phyloP scores from a whole-genome alignment of 2,888 invertebrate species.

The Seira ritae region DNA sequence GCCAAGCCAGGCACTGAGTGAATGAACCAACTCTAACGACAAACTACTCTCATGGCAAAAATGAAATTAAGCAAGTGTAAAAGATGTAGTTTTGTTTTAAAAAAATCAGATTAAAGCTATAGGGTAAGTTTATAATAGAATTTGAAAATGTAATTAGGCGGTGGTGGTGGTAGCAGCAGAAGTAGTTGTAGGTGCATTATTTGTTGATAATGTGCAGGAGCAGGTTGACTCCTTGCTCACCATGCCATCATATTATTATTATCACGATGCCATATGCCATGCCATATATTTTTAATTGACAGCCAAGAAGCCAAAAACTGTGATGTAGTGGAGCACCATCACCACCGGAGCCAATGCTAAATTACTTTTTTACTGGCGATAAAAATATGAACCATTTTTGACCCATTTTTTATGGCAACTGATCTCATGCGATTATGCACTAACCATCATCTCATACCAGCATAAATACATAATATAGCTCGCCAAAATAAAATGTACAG shows the following conservation, averaged over 20 bases:
- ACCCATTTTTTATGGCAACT: slow-evolving; percentile 72
- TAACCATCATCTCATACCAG: neutral
- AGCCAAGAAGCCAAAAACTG: neutral
- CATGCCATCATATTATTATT: slow-evolving; percentile 23
- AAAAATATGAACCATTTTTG: slow-evolving; percentile 64
- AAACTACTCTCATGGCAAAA: slow-evolving; percentile 8
- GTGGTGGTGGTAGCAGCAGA: too few relatives aligned
- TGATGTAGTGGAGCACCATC: slow-evolving; percentile 5
- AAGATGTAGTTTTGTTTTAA: slow-evolving; percentile 22
- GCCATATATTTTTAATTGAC: slow-evolving; percentile 14
- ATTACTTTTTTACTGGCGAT: slow-evolving; percentile 47
- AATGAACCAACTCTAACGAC: slow-evolving; percentile 35
- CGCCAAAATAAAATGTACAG: too few relatives aligned
- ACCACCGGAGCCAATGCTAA: slow-evolving; percentile 59
- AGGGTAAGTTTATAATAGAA: slow-evolving; percentile 27
- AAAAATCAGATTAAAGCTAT: slow-evolving; percentile 34
- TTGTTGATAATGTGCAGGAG: slow-evolving; percentile 12
- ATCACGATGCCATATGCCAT: slow-evolving; percentile 11
- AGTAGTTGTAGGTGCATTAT: too few relatives aligned
- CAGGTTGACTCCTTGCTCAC: slow-evolving; percentile 10
- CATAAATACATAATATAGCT: neutral
- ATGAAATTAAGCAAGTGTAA: slow-evolving; percentile 43
- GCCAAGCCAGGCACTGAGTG: slow-evolving; percentile 1
- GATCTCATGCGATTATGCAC: slow-evolving; percentile 65
- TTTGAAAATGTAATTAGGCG: slow-evolving; percentile 14